A percentile compares a stretch with the other conserved stretches of the same genome.
Conservation (phyloP, 2,888 invertebrate species). For the Agonopterix heracliana region DNA sequence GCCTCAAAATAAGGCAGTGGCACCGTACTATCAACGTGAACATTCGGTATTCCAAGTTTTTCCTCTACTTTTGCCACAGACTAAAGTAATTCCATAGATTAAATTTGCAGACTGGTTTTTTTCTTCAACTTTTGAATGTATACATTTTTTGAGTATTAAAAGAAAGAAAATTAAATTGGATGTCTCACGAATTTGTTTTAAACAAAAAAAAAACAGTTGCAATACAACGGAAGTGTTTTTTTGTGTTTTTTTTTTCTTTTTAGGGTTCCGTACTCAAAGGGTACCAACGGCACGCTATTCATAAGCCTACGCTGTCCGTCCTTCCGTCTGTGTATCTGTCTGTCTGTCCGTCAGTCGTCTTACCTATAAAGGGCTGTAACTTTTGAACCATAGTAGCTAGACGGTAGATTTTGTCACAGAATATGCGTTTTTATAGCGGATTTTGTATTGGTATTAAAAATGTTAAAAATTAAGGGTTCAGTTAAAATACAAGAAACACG, state of each 20-base stretch:
- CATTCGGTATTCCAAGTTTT: conserved; percentile 60
- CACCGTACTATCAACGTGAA: conserved; percentile 60
- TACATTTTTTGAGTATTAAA: neutral
- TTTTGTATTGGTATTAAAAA: too few relatives aligned
- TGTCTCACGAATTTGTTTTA: conserved; percentile 25
- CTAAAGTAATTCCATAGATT: conserved; percentile 21
- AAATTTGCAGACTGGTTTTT: conserved; percentile 14
- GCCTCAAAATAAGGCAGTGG: conserved; percentile 72
- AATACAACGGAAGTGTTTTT: conserved; percentile 12
- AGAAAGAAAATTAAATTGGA: conserved; percentile 8
- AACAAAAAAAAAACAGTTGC: conserved; percentile 24
- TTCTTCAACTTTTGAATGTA: conserved; percentile 11
- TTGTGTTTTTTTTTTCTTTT: conserved; percentile 15
- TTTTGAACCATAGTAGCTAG: too few relatives aligned
- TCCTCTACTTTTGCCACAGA: conserved; percentile 52
- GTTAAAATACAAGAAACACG: too few relatives aligned
- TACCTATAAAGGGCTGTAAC: too few relatives aligned
- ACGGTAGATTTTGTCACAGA: too few relatives aligned
- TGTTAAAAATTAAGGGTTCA: too few relatives aligned
- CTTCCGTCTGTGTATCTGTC: too few relatives aligned
- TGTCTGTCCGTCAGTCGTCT: too few relatives aligned
- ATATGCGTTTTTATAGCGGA: too few relatives aligned
- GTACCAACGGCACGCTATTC: too few relatives aligned
- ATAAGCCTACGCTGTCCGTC: too few relatives aligned
- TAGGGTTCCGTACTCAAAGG: neutral